These are phyloP conservation scores for Cyprinodon diabolis DNA, from an alignment of 2,797 vertebrate species.

Conservation along the genomic window DNA sequence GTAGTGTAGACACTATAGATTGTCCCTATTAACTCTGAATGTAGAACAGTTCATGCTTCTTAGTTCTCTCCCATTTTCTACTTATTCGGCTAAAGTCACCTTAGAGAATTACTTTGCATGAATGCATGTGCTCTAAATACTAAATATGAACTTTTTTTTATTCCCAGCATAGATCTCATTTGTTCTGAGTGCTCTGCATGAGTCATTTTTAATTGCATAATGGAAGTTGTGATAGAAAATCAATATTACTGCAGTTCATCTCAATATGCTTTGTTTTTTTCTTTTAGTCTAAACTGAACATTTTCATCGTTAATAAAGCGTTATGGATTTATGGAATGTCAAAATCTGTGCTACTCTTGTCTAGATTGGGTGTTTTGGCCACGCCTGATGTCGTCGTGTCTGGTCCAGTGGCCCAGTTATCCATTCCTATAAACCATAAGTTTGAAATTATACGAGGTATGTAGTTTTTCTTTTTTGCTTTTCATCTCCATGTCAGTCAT, in stretches of 20 bases:
- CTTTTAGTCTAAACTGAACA: not conserved
- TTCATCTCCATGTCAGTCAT: not conserved
- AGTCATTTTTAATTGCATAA: constrained; percentile 16
- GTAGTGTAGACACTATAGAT: not conserved
- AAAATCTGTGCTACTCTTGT: constrained; percentile 56
- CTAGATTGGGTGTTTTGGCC: constrained; percentile 80
- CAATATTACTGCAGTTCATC: not conserved
- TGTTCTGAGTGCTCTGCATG: constrained; percentile 42
- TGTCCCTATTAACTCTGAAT: constrained; percentile 8
- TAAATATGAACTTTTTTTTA: constrained; percentile 7
- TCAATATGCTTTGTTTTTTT: constrained; percentile 16
- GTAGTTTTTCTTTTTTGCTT: constrained; percentile 14
- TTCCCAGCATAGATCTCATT: not conserved
- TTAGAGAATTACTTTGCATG: constrained; percentile 40
- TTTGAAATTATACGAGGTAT: constrained; percentile 82
- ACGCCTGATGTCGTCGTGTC: constrained; percentile 81
- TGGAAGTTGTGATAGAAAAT: not conserved
- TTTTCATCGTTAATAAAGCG: not conserved
- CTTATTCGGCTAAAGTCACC: not conserved
- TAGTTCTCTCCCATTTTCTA: constrained; percentile 10
- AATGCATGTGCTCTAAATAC: constrained; percentile 39
- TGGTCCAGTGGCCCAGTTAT: constrained; percentile 79
- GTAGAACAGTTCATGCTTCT: not conserved
- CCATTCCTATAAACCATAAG: constrained; percentile 79
- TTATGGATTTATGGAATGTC: constrained; percentile 23